A percentile compares a stretch with the other conserved stretches of the same genome.
These are phyloP conservation scores for Ephestia elutella DNA, from an alignment of 1,140 invertebrate genomes.

Conservation along the genomic window DNA sequence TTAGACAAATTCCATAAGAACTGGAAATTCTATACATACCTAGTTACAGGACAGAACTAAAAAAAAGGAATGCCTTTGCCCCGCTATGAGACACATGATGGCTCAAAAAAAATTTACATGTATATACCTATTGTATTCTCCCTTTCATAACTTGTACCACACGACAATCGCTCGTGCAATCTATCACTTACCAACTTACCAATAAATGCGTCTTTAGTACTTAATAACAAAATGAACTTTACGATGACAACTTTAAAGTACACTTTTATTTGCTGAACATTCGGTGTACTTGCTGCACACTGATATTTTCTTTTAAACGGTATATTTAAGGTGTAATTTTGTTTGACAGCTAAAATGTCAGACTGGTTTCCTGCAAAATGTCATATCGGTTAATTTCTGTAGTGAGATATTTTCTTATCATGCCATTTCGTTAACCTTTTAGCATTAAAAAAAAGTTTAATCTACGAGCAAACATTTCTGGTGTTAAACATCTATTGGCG, in stretches of 20 bases:
- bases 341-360: neutral
- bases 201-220: neutral
- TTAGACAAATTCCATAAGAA: too few species aligned
- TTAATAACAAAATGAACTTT: neutral
- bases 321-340: neutral
- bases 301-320: neutral
- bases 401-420: neutral
- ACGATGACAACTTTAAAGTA: neutral
- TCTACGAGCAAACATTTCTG: too few species aligned
- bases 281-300: neutral
- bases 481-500: too few species aligned
- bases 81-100: too few species aligned
- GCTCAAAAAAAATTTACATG: too few species aligned
- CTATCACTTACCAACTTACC: slow-evolving; percentile 5
- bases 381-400: neutral
- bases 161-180: neutral
- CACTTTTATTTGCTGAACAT: neutral
- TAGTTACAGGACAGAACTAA: too few species aligned
- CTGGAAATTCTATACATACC: too few species aligned
- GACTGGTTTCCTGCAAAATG: neutral
- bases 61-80: too few species aligned
- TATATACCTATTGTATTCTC: neutral
- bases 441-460: too few species aligned
- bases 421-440: neutral
- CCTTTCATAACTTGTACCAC: slow-evolving; percentile 3